A percentile compares a stretch with the other conserved stretches of the same genome.
Evolutionary conservation across 2,113 vertebrate genomes (phyloP).

Genomic region (Opisthocomus hoazin): DNA sequence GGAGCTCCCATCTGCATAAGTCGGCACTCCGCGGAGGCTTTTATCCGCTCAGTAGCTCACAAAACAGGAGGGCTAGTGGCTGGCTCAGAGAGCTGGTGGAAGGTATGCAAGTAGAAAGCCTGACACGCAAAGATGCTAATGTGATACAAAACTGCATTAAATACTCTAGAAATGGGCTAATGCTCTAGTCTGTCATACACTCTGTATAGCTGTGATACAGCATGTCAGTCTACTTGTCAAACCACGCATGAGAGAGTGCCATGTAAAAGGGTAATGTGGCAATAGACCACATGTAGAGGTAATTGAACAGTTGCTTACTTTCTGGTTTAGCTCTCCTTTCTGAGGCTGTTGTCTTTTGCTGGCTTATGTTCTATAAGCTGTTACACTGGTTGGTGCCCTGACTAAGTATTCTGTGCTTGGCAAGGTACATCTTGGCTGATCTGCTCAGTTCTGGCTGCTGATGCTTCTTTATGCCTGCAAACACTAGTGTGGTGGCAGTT

Average conservation of each 20-base stretch:
- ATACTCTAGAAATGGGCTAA: neutral
- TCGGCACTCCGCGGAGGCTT: neutral
- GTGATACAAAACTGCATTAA: neutral
- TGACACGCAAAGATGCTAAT: neutral
- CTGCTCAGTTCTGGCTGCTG: neutral
- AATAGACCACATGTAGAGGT: conserved; percentile 19
- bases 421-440: neutral
- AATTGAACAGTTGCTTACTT: conserved; percentile 42
- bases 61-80: neutral
- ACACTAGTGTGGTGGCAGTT: neutral
- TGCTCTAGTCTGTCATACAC: neutral
- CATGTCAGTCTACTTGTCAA: conserved; percentile 37
- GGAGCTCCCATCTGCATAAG: neutral
- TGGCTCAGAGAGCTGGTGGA: neutral
- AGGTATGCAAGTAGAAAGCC: neutral
- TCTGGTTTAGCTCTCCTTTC: conserved; percentile 4
- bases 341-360: conserved; percentile 29
- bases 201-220: neutral
- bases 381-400: conserved; percentile 8
- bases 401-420: conserved; percentile 28
- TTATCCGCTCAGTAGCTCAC: neutral
- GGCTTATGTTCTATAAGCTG: conserved; percentile 47
- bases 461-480: neutral
- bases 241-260: neutral
- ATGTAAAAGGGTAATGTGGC: neutral